phyloP scores from a whole-genome alignment of 2,888 invertebrate species.

The Monochamus alternatus region DNA sequence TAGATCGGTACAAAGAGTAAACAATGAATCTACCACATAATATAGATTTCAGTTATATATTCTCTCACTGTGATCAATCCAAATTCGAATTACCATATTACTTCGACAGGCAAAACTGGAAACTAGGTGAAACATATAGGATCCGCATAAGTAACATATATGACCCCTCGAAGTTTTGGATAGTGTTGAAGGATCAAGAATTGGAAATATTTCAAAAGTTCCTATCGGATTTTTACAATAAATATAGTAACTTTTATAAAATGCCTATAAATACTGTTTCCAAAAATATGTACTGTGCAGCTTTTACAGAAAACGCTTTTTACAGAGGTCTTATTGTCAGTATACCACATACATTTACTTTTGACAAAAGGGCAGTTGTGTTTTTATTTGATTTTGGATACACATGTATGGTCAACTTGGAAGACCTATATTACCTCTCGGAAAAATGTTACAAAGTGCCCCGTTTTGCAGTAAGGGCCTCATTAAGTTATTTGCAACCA shows the following conservation, averaged over 20 bases:
- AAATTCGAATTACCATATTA: constrained; percentile 45
- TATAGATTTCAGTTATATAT: constrained; percentile 38
- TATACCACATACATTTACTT: constrained; percentile 37
- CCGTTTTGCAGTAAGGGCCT: constrained; percentile 46
- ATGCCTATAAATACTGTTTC: constrained; percentile 36
- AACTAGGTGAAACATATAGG: constrained; percentile 42
- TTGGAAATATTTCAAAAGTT: constrained; percentile 43
- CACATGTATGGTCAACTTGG: constrained; percentile 24
- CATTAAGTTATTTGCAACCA: constrained; percentile 42
- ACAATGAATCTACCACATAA: constrained; percentile 26
- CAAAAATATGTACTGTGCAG: constrained; percentile 43
- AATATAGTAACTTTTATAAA: constrained; percentile 39
- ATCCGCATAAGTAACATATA: constrained; percentile 46
- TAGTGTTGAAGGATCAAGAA: constrained; percentile 43
- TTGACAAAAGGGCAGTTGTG: constrained; percentile 30
- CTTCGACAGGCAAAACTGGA: constrained; percentile 44
- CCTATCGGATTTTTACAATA: constrained; percentile 40
- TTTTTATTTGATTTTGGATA: constrained; percentile 49
- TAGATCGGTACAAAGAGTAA: too few relatives aligned
- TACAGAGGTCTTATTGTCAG: constrained; percentile 47
- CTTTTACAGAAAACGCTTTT: constrained; percentile 36
- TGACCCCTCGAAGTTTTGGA: constrained; percentile 51
- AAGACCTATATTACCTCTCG: constrained; percentile 41
- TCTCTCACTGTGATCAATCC: constrained; percentile 35
- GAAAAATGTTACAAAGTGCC: constrained; percentile 44